phyloP scores from a whole-genome alignment of 2,888 invertebrate species.

The Hoplodrina ambigua region DNA sequence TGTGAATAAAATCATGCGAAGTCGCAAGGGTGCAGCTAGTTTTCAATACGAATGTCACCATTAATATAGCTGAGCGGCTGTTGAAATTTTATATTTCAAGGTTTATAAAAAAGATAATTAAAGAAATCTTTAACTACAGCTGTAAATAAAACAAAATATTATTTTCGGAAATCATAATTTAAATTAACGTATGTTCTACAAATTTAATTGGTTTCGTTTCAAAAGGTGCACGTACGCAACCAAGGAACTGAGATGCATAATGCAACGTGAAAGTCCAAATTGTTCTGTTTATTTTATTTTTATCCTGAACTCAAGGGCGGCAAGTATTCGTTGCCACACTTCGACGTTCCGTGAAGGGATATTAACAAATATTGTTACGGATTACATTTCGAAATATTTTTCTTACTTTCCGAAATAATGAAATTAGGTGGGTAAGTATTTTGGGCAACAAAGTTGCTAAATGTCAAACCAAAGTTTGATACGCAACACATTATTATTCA shows the following conservation, averaged over 20 bases:
- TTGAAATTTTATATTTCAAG: too few species aligned
- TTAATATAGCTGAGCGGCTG: too few species aligned
- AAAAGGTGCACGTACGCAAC: slow-evolving; percentile 9
- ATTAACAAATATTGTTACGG: slow-evolving; percentile 25
- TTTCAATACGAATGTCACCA: too few species aligned
- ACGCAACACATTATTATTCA: background rate
- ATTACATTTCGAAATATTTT: slow-evolving; percentile 28
- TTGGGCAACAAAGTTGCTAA: slow-evolving; percentile 13
- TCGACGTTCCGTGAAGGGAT: slow-evolving; percentile 53
- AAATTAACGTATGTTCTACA: slow-evolving; percentile 10
- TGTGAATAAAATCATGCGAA: too few species aligned
- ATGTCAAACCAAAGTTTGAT: background rate
- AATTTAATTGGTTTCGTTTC: slow-evolving; percentile 16
- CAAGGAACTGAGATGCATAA: slow-evolving; percentile 37
- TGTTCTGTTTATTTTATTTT: slow-evolving; percentile 61
- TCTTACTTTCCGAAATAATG: slow-evolving; percentile 24
- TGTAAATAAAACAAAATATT: slow-evolving; percentile 1
- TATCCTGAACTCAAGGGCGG: slow-evolving; percentile 67
- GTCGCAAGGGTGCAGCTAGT: too few species aligned
- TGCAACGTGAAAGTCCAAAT: slow-evolving; percentile 61
- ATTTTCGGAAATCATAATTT: slow-evolving; percentile 22
- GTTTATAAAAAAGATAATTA: too few species aligned
- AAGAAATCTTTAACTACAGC: too few species aligned
- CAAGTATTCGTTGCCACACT: slow-evolving; percentile 45
- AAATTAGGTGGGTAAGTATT: slow-evolving; percentile 8